These are phyloP conservation scores for Eulimnadia texana DNA, from an alignment of 1,140 invertebrate species.

Conservation along the genomic window DNA sequence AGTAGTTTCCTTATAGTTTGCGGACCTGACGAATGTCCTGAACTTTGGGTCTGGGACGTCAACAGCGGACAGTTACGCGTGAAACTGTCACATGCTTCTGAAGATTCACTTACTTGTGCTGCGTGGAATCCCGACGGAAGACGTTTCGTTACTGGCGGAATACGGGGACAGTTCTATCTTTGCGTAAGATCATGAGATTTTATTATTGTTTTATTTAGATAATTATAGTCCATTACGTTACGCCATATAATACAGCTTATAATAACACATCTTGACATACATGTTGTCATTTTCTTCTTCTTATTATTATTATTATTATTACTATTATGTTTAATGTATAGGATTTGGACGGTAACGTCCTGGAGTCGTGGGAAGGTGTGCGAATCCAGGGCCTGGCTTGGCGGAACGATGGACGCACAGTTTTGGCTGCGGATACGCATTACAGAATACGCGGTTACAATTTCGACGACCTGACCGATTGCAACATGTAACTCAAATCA, in stretches of 20 bases:
- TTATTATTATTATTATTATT: slow-evolving; percentile 2
- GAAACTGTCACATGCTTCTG: slow-evolving; percentile 44
- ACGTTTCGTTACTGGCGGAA: slow-evolving; percentile 85
- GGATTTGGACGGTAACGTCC: slow-evolving; percentile 69
- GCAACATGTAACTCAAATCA: slow-evolving; percentile 52
- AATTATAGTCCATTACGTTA: no score
- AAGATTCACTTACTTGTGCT: slow-evolving; percentile 87
- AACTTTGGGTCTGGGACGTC: slow-evolving; percentile 90
- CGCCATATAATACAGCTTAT: no score
- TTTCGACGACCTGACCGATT: slow-evolving; percentile 69
- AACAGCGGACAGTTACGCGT: slow-evolving; percentile 33
- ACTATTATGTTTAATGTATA: slow-evolving; percentile 26
- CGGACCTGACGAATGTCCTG: slow-evolving; percentile 85
- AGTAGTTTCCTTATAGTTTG: slow-evolving; percentile 78
- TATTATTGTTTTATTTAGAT: not conserved
- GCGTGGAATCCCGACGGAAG: slow-evolving; percentile 83
- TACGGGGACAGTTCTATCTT: slow-evolving; percentile 91
- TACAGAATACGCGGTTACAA: slow-evolving; percentile 83
- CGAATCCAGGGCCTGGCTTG: slow-evolving; percentile 85
- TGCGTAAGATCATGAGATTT: slow-evolving; percentile 45
- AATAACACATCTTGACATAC: no score
- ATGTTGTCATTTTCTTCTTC: not conserved
- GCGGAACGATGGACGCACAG: slow-evolving; percentile 73
- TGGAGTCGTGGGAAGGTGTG: slow-evolving; percentile 94
- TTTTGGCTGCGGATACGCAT: slow-evolving; percentile 92